Evolutionary conservation across 2,888 invertebrate genomes (phyloP), one percentile per base, ranked within the genome.

Genomic region (Blomia tropicalis): DNA sequence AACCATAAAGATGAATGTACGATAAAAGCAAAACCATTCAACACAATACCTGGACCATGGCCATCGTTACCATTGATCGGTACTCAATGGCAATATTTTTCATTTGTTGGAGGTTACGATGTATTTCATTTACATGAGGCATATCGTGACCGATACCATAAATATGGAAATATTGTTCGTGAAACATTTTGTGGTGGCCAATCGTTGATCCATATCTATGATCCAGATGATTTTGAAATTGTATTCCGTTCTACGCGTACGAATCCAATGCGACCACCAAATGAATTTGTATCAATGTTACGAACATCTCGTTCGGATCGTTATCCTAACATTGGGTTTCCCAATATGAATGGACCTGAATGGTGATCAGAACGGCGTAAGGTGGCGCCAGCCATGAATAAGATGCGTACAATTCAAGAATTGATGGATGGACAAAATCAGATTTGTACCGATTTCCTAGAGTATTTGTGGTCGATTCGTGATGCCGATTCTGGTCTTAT

Each of bases 41-140:
- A 63, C 4, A 62, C 66, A 23, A 67, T 70, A 29, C 70, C 70
- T 0, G 70, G 70, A 32, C 70, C 70, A 1, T 60, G 63, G 58
- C 70, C 70, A n/a, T 70, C 70, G 4, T 43, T 70, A 5, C 70
- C 70, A 5, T 63, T 70, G 54, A 64, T 70, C 14, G 70, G 70
- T 2, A 70, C 70, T 17, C 65, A 63, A 19, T 70, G 70, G 70
- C 68, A 68, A 43, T 70, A 70, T 44, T 67, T 68, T 29, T 60
- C 59, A 5, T 64, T 62, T 25, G 65, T 65, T 43, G 69, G 67
- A 31, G 62, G 65, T 19, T 70, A 70, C 63, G 64, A 62, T 31
- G 27, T 68, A 14, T 58, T 60, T 22, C 66, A 67, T 32, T 25
- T 70, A 2, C 69, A 70, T 63, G 68, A 70, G 59, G 68, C 70